A percentile compares a stretch with the other conserved stretches of the same genome.
Evolutionary conservation across 1,140 invertebrate species (phyloP).

Genomic region (Myzus persicae): DNA sequence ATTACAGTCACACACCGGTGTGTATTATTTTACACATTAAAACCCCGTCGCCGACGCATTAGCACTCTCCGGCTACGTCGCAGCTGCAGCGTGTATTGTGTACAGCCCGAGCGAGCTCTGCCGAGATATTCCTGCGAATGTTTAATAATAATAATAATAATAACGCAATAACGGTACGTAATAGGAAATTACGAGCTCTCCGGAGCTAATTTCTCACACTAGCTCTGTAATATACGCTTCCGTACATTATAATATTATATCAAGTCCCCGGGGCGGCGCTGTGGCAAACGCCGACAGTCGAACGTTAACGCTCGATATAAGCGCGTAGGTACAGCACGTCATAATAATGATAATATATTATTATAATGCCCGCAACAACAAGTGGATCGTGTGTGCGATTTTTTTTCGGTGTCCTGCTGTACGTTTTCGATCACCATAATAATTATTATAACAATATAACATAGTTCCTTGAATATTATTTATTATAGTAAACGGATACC

Average conservation of each 20-base stretch:
- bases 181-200: constrained; percentile 26
- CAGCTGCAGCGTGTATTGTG: background rate
- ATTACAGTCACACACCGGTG: background rate
- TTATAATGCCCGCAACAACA: background rate
- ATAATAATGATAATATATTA: background rate
- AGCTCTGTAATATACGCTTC: background rate
- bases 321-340: no score
- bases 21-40: background rate
- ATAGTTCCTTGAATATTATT: no score
- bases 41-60: background rate
- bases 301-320: background rate
- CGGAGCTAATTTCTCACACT: constrained; percentile 15
- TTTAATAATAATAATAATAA: background rate
- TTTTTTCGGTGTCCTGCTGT: background rate
- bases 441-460: no score
- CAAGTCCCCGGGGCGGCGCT: background rate
- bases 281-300: background rate
- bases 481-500: no score
- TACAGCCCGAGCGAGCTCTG: background rate
- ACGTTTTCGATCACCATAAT: background rate
- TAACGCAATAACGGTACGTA: constrained; percentile 8
- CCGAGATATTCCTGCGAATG: constrained; percentile 3
- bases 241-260: background rate
- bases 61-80: background rate
- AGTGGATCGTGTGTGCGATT: background rate